Evolutionary conservation across 2,888 invertebrate species (phyloP).

Genomic region (Pandemis heparana): DNA sequence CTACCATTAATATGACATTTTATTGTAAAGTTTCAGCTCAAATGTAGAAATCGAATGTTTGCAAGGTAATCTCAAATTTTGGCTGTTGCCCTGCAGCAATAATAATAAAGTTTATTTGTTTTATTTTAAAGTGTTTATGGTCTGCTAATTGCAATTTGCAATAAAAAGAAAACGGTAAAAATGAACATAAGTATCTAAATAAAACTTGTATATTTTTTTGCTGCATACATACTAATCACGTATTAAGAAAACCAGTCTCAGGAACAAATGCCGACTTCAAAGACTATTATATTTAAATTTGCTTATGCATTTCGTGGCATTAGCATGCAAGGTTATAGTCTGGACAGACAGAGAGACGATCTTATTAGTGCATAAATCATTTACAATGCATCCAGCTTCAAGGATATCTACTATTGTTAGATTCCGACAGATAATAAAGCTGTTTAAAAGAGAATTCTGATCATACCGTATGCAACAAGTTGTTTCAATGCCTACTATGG

Average conservation of each 20-base stretch:
- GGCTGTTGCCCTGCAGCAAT: neutral
- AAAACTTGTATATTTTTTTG: too few species aligned
- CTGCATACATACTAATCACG: neutral
- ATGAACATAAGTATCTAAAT: neutral
- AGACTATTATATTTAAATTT: neutral
- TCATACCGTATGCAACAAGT: neutral
- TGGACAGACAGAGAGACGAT: slow-evolving; percentile 27
- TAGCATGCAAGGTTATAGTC: slow-evolving; percentile 24
- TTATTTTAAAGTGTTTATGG: neutral
- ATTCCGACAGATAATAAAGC: neutral
- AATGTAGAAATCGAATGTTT: too few species aligned
- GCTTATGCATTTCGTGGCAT: slow-evolving; percentile 8
- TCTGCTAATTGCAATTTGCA: neutral
- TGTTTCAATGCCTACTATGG: neutral
- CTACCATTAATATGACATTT: too few species aligned
- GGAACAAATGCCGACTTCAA: neutral
- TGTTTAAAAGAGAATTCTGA: neutral
- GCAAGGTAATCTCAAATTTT: too few species aligned
- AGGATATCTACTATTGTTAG: slow-evolving; percentile 27
- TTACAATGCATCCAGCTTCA: slow-evolving; percentile 8
- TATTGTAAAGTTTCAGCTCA: too few species aligned
- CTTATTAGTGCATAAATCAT: slow-evolving; percentile 34
- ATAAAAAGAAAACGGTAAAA: neutral
- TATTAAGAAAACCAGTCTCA: neutral
- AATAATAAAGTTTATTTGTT: neutral